phyloP scores from a whole-genome alignment of 1,140 invertebrate species.

The Prorops nasuta region DNA sequence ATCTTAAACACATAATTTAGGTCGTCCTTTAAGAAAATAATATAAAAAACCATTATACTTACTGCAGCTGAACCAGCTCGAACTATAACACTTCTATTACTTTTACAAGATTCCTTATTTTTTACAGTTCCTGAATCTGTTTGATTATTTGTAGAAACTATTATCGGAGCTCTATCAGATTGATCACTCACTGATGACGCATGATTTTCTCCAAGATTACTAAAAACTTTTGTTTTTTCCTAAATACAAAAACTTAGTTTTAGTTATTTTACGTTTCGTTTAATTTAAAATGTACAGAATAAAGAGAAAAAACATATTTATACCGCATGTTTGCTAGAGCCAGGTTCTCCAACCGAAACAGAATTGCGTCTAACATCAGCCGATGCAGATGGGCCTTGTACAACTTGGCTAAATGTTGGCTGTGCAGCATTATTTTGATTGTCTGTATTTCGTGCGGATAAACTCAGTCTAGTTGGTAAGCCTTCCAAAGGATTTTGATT shows the following conservation, averaged over 20 bases:
- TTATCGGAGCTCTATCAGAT: slow-evolving; percentile 51
- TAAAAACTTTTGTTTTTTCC: slow-evolving; percentile 48
- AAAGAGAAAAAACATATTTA: slow-evolving; percentile 5
- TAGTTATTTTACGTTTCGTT: background rate
- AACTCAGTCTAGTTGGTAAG: slow-evolving; percentile 77
- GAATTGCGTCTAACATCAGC: slow-evolving; percentile 29
- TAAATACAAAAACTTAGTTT: no score
- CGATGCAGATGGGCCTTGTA: slow-evolving; percentile 27
- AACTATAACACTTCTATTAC: slow-evolving; percentile 83
- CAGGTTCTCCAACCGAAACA: slow-evolving; percentile 31
- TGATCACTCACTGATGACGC: slow-evolving; percentile 35
- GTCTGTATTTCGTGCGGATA: slow-evolving; percentile 63
- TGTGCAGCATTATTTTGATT: slow-evolving; percentile 28
- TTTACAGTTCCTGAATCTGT: slow-evolving; percentile 19
- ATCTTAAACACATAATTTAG: no score
- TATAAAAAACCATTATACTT: no score
- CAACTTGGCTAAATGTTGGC: slow-evolving; percentile 44
- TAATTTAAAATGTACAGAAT: background rate
- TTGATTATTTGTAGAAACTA: slow-evolving; percentile 51
- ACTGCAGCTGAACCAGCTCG: slow-evolving; percentile 68
- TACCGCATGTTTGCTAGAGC: slow-evolving; percentile 35
- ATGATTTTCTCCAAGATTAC: slow-evolving; percentile 27
- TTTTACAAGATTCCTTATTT: slow-evolving; percentile 40
- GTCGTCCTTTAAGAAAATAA: no score
- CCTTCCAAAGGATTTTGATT: slow-evolving; percentile 62